Conservation (phyloP, 2,797 vertebrate species). For the Coregonus suidteri region DNA sequence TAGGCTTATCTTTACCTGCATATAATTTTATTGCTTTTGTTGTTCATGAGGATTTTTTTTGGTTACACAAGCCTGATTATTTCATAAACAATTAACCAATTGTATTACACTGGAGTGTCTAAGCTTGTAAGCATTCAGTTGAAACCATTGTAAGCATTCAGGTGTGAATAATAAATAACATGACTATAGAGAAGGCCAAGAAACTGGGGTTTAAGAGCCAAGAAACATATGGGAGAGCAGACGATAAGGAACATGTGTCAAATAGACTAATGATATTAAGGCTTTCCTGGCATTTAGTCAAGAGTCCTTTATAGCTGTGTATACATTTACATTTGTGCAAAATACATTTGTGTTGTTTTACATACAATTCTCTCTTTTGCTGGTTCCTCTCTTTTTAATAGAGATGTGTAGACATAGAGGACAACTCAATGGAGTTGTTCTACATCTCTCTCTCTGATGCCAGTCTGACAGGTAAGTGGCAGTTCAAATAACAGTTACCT, state of each 20-base stretch:
- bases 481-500: constrained; percentile 54
- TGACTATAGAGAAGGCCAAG: constrained; percentile 22
- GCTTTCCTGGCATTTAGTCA: constrained; percentile 17
- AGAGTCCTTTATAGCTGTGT: not conserved
- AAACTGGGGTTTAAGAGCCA: constrained; percentile 22
- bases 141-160: not conserved
- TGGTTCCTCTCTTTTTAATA: not conserved
- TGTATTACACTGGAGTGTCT: not conserved
- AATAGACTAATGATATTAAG: constrained; percentile 35
- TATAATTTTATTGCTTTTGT: not conserved
- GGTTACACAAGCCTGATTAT: not conserved
- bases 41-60: not conserved
- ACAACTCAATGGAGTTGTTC: not conserved
- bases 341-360: not conserved
- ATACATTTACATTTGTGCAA: not conserved
- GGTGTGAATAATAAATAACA: constrained; percentile 7
- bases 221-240: constrained; percentile 18
- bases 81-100: constrained; percentile 3
- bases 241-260: constrained; percentile 40
- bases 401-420: not conserved
- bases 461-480: constrained; percentile 56
- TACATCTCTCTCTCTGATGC: constrained; percentile 29
- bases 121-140: not conserved
- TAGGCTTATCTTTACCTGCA: constrained; percentile 7
- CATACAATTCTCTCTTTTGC: constrained; percentile 12